Evolutionary conservation across 1,140 invertebrate genomes (phyloP), one percentile per base, ranked within the genome.

Genomic region (Zophobas atratus): DNA sequence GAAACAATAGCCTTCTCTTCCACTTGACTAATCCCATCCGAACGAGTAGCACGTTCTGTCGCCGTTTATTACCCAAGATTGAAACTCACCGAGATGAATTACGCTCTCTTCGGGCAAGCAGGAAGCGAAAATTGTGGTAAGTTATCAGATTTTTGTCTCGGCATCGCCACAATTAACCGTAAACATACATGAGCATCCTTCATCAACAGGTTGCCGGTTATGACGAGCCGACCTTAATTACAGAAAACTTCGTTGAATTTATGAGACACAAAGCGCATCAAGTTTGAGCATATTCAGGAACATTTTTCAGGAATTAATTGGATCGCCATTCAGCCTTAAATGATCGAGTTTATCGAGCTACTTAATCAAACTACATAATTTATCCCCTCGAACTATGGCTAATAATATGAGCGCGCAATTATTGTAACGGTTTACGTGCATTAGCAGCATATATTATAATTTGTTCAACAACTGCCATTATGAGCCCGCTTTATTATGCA

Each of bases 231-330:
- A 4, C 43, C 3, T 20, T 51, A 51, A 51, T 51, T 51, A 51
- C 2, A 20, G n/a, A 4, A 20, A 51, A 51, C 4, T 51, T 51
- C 49, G 20, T 51, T 20, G 6, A 63, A 63, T 63, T 63, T 63
- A 34, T 36, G 36, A 41, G 57, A 20, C 57, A 41, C 57, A 63
- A 41, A 20, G 57, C 33, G n/a, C 38, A 41, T 41, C 5, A 51
- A 51, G 49, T 51, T 63, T 63, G 60, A 67, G 60, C 36, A 43
- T 39, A 67, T 20, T 20, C 4, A 51, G 49, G 49, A 2, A 20
- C 2, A 51, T 73, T 73, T 73, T 73, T 56, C 35, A 73, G 38
- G 51, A 73, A 48, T 73, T 73, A 73, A 73, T 73, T 73, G 71
- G 71, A 73, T 73, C 71, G 71, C 71, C 39, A 73, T 73, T 73